Evolutionary conservation across 2,888 invertebrate species (phyloP).

Genomic region (Orthonychiurus folsomi): DNA sequence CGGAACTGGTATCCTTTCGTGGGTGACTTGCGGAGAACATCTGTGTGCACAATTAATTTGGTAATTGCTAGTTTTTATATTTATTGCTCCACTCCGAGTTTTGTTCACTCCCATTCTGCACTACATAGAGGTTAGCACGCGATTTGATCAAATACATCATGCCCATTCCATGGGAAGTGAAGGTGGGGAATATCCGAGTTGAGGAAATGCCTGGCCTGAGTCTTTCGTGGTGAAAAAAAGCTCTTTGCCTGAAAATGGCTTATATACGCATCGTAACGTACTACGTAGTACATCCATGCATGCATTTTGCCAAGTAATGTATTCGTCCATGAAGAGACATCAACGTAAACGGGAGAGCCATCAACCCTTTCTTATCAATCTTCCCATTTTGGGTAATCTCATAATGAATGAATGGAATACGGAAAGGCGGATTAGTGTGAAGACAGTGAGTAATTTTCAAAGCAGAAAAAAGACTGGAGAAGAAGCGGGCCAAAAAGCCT

Average conservation of each 20-base stretch:
- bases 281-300: too few species aligned
- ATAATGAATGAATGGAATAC: constrained; percentile 29
- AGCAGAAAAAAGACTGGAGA: constrained; percentile 13
- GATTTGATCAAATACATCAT: not conserved
- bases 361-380: constrained; percentile 22
- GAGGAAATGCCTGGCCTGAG: too few species aligned
- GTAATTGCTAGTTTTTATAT: not conserved
- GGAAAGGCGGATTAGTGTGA: constrained; percentile 33
- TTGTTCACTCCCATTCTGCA: not conserved
- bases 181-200: too few species aligned
- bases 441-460: constrained; percentile 29
- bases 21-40: too few species aligned
- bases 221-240: too few species aligned
- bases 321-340: not conserved
- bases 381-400: constrained; percentile 26
- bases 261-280: too few species aligned
- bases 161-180: too few species aligned
- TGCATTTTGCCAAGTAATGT: not conserved
- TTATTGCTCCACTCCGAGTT: not conserved
- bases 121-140: not conserved
- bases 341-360: not conserved
- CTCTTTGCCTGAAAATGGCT: too few species aligned
- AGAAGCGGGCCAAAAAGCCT: constrained; percentile 5
- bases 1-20: too few species aligned
- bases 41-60: not conserved